Conservation (phyloP, 2,888 invertebrate species). For the Drosophila putrida region DNA sequence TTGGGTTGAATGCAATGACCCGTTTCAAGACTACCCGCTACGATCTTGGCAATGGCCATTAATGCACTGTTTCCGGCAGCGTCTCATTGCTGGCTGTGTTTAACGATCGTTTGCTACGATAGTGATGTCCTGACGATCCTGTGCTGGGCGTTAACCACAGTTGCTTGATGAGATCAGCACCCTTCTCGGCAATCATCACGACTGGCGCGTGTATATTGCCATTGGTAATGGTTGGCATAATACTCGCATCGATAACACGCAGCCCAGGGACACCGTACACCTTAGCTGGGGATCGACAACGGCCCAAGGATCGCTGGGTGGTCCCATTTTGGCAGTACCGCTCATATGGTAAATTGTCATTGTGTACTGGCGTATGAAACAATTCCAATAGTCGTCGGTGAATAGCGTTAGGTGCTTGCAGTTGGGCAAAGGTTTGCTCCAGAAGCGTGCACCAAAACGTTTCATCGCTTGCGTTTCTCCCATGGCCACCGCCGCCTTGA, state of each 20-base stretch:
- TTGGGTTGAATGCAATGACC: slow-evolving; percentile 7
- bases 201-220: slow-evolving; percentile 95
- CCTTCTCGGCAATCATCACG: slow-evolving; percentile 95
- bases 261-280: slow-evolving; percentile 92
- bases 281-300: slow-evolving; percentile 92
- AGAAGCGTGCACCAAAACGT: slow-evolving; percentile 91
- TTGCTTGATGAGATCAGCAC: slow-evolving; percentile 92
- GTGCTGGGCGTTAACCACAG: slow-evolving; percentile 87
- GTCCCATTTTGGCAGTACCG: slow-evolving; percentile 94
- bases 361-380: slow-evolving; percentile 92
- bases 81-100: slow-evolving; percentile 2
- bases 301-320: slow-evolving; percentile 90
- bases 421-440: slow-evolving; percentile 91
- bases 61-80: slow-evolving; percentile 32
- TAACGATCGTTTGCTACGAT: slow-evolving; percentile 48
- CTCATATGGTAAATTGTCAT: slow-evolving; percentile 95
- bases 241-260: slow-evolving; percentile 94
- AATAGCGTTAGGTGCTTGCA: slow-evolving; percentile 92
- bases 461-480: slow-evolving; percentile 92
- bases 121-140: slow-evolving; percentile 23
- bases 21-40: slow-evolving; percentile 32
- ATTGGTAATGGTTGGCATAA: slow-evolving; percentile 94
- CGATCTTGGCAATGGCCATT: slow-evolving; percentile 67
- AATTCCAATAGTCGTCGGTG: slow-evolving; percentile 96
- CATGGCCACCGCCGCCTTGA: slow-evolving; percentile 93